These are phyloP conservation scores for Entelurus aequoreus DNA, from an alignment of 2,113 vertebrate genomes.

Conservation along the genomic window DNA sequence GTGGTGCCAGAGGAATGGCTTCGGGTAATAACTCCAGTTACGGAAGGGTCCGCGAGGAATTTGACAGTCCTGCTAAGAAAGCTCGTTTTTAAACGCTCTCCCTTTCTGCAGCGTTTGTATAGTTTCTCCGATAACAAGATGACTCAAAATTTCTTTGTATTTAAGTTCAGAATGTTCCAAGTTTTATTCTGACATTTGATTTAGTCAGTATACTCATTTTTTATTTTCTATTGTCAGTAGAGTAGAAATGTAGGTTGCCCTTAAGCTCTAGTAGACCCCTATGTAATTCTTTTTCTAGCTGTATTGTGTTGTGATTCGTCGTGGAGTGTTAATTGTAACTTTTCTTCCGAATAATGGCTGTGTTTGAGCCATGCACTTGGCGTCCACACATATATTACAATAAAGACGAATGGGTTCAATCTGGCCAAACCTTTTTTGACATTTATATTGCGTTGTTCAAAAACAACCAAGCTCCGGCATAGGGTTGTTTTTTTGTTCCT, in stretches of 20 bases:
- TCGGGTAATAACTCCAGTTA: constrained; percentile 84
- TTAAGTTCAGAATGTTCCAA: constrained; percentile 87
- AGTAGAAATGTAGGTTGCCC: constrained; percentile 39
- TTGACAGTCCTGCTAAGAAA: constrained; percentile 96
- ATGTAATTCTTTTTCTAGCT: constrained; percentile 66
- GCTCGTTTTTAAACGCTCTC: constrained; percentile 87
- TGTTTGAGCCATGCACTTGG: constrained; percentile 92
- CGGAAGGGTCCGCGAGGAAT: constrained; percentile 98
- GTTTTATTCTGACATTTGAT: constrained; percentile 86
- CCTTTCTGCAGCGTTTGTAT: constrained; percentile 71
- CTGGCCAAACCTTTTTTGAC: constrained; percentile 52
- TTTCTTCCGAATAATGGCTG: constrained; percentile 79
- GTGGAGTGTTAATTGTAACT: constrained; percentile 70
- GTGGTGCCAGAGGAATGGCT: constrained; percentile 88
- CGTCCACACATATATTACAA: constrained; percentile 87
- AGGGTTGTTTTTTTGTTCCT: too few relatives aligned
- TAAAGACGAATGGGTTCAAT: constrained; percentile 79
- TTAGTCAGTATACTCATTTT: constrained; percentile 57
- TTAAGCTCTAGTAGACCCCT: constrained; percentile 54
- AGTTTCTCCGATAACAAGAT: constrained; percentile 74
- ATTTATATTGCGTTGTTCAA: constrained; percentile 25
- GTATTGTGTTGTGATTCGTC: constrained; percentile 71
- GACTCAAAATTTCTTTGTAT: constrained; percentile 83
- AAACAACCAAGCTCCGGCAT: constrained; percentile 1
- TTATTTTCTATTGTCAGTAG: constrained; percentile 70